A percentile compares a stretch with the other conserved stretches of the same genome.
phyloP scores from a whole-genome alignment of 2,113 vertebrate genomes.

The Poeciliopsis turrubarensis region DNA sequence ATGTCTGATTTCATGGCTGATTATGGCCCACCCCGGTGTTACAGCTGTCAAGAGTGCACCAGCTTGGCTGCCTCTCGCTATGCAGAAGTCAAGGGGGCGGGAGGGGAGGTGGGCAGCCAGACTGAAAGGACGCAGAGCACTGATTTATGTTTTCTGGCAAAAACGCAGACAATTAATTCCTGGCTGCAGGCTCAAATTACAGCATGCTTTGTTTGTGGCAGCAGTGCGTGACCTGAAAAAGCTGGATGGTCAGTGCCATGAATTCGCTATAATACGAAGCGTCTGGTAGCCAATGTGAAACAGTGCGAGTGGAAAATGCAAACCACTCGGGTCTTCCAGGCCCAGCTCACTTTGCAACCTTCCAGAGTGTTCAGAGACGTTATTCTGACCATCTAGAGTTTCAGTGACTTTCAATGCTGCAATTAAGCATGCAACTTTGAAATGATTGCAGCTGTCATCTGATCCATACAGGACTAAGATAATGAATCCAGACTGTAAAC shows the following conservation, averaged over 20 bases:
- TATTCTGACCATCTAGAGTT: background rate
- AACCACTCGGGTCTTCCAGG: constrained; percentile 29
- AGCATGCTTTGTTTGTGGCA: constrained; percentile 64
- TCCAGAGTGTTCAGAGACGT: background rate
- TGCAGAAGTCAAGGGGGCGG: constrained; percentile 10
- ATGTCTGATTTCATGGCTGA: constrained; percentile 49
- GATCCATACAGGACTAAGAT: background rate
- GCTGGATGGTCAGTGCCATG: constrained; percentile 65
- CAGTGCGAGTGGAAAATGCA: constrained; percentile 54
- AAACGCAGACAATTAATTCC: constrained; percentile 69
- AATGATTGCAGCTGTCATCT: background rate
- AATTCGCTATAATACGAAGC: constrained; percentile 58
- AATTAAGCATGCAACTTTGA: background rate
- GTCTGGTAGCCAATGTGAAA: constrained; percentile 54
- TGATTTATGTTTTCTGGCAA: constrained; percentile 72
- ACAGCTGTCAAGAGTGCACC: constrained; percentile 20
- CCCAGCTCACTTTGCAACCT: background rate
- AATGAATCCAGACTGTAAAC: background rate
- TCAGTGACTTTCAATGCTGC: background rate
- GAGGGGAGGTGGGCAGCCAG: background rate
- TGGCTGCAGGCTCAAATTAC: constrained; percentile 60
- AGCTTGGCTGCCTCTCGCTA: constrained; percentile 26
- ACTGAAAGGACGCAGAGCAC: constrained; percentile 45
- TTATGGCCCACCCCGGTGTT: constrained; percentile 38
- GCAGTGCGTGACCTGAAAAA: constrained; percentile 62